A percentile compares a stretch with the other conserved stretches of the same genome.
These are phyloP conservation scores for Cryptocephalus moraei DNA, from an alignment of 2,888 invertebrate genomes.

Conservation along the genomic window DNA sequence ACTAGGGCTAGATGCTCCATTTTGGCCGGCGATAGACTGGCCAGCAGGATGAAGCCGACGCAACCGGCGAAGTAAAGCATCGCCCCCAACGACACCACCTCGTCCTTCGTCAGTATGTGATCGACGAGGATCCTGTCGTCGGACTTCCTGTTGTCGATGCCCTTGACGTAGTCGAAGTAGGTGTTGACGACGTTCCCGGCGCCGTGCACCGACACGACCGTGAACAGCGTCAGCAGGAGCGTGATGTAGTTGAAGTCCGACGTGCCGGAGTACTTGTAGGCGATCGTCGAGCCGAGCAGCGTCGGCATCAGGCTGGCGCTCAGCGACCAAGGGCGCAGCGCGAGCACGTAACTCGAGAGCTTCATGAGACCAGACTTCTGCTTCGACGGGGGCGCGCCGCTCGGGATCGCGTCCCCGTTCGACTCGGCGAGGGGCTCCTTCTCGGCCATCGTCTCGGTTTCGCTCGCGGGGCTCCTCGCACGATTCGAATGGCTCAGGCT, in stretches of 20 bases:
- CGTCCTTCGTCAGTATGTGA: slow-evolving; percentile 71
- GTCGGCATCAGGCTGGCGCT: slow-evolving; percentile 88
- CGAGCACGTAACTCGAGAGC: slow-evolving; percentile 77
- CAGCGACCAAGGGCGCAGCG: slow-evolving; percentile 88
- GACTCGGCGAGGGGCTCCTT: too few relatives aligned
- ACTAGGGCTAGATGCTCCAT: slow-evolving; percentile 92
- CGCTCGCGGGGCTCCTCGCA: too few relatives aligned
- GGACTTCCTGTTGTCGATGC: slow-evolving; percentile 86
- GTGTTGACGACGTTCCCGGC: slow-evolving; percentile 96
- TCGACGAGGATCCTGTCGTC: slow-evolving; percentile 94
- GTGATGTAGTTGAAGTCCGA: slow-evolving; percentile 70
- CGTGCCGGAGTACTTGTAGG: slow-evolving; percentile 70
- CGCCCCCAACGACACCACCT: slow-evolving; percentile 74
- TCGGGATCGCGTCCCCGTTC: too few relatives aligned
- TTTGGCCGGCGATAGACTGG: slow-evolving; percentile 69
- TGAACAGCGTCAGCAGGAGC: slow-evolving; percentile 71
- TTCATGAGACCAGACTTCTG: slow-evolving; percentile 60
- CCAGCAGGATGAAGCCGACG: slow-evolving; percentile 34
- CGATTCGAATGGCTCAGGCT: too few relatives aligned
- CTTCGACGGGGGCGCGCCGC: too few relatives aligned
- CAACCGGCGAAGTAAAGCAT: slow-evolving; percentile 82
- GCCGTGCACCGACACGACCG: slow-evolving; percentile 85
- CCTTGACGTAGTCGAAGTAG: slow-evolving; percentile 90
- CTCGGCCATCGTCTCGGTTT: too few relatives aligned
- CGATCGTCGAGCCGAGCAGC: slow-evolving; percentile 77